Evolutionary conservation across 2,113 vertebrate species (phyloP).

Genomic region (Myanophis thanlyinensis): DNA sequence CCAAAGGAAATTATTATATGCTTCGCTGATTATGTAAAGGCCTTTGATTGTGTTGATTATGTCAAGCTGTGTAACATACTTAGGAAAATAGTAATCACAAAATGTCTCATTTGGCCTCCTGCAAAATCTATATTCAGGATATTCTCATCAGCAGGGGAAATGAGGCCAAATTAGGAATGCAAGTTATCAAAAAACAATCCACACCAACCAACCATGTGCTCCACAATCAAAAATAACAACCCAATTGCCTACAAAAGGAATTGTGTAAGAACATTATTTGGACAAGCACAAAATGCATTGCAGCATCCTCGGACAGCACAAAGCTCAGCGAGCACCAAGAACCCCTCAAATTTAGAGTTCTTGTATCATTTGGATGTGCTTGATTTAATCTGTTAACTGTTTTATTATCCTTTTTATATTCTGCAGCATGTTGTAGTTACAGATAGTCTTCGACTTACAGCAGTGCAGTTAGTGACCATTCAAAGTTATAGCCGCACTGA

Average conservation of each 20-base stretch:
- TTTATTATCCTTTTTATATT: too few species aligned
- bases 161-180: neutral
- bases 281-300: neutral
- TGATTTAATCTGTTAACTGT: too few species aligned
- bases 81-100: neutral
- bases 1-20: neutral
- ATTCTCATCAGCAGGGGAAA: neutral
- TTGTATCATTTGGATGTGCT: neutral
- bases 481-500: too few species aligned
- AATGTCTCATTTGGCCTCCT: neutral
- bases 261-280: neutral
- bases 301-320: too few species aligned
- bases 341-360: neutral
- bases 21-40: neutral
- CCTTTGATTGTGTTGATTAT: neutral
- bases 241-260: neutral
- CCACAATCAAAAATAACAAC: neutral
- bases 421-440: neutral
- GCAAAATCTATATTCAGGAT: neutral
- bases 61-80: neutral
- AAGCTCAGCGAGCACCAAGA: too few species aligned
- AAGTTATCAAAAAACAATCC: neutral
- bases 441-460: too few species aligned
- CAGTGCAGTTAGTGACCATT: too few species aligned
- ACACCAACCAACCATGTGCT: neutral